Base-by-base conservation (phyloP, 2,888 invertebrate genomes). In the Pseudolycoriella hygida region DNA sequence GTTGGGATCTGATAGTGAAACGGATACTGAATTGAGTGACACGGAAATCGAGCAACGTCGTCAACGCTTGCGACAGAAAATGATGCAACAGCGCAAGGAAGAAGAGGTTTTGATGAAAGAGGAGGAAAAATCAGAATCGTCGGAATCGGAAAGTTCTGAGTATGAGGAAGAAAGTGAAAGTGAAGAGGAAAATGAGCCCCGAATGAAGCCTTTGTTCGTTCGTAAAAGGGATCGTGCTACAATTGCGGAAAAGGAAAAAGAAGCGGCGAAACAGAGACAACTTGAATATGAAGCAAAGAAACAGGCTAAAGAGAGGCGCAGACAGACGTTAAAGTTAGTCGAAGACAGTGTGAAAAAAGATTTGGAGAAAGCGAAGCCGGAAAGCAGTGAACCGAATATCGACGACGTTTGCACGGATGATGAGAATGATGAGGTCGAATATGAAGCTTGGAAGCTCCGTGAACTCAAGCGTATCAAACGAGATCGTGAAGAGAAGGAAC, bases 361-460 rank as follows among this genome's bases (percentile, higher is more conserved):
- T 61, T 73, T 80, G 51, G 70, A 67, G 41, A 76, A 72, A 56
- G 61, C 67, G 37, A 53, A 72, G 69, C 73, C 72, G 47, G 77
- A 84, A 57, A 74, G 77, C 50, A 75, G 78, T 54, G 80, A 86
- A 63, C 80, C 84, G 2, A 76, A 80, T 53, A 71, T 90, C 3
- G 78, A 85, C 51, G 86, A 89, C 58, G 84, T 92, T 2, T 85
- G 85, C 57, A 92, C 90, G 0, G 92, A 92, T 52, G 93, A 94
- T 60, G 96, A 96, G 58, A 92, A 92, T 57, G 92, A 93, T 56
- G 94, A 96, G 60, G 75, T 92, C 8, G 93, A 92, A 57, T 98
- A 97, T 56, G 97, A 98, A 63, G 78, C 87, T 1, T 99, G 98
- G 98, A 98, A 99, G 65, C 66, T 97, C 25, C 73, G 98, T 17